Evolutionary conservation across 2,113 vertebrate species (phyloP), one percentile per base, ranked within the genome.

Genomic region (Pterocles gutturalis): DNA sequence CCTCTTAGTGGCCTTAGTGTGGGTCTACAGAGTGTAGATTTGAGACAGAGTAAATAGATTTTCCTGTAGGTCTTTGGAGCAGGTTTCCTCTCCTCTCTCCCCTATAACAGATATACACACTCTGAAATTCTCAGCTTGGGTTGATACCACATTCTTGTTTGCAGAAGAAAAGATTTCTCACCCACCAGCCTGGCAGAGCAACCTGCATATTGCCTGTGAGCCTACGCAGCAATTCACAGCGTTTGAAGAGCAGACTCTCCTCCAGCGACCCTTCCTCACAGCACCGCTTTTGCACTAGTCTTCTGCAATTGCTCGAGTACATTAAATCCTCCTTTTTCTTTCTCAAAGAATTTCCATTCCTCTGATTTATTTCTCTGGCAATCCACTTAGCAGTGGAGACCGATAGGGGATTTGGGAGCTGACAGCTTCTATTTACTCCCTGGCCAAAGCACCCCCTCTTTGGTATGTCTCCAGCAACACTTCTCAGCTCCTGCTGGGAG

Each of bases 1-100:
- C 24, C 29, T 29, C 41, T 46, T 4, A 4, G 29, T 14, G 34
- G 36, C 18, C 33, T 24, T 15, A 22, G 18, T 0, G 0, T 11
- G 7, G 17, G 34, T 18, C 26, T 69, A 20, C 13, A 36, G 51
- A 41, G 20, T 17, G 29, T 5, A n/a, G 33, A 31, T n/a, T 16
- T 33, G 45, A 46, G 31, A 28, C 4, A 24, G 18, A 17, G 28
- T 13, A 38, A 41, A 71, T 1, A n/a, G 46, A 34, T 38, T 43
- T 48, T 45, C 48, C 10, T 14, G 5, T 2, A 38, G 53, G 16
- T 34, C 46, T 83, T 36, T 29, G 17, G 43, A 75, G 29, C 25
- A n/a, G 36, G 19, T 49, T 70, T 71, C 62, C 28, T 70, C 26
- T 57, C 17, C 26, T 64, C 46, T n/a, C 8, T 55, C 11, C 15